Evolutionary conservation across 2,888 invertebrate species (phyloP).

Genomic region (Stegophylla sp.): DNA sequence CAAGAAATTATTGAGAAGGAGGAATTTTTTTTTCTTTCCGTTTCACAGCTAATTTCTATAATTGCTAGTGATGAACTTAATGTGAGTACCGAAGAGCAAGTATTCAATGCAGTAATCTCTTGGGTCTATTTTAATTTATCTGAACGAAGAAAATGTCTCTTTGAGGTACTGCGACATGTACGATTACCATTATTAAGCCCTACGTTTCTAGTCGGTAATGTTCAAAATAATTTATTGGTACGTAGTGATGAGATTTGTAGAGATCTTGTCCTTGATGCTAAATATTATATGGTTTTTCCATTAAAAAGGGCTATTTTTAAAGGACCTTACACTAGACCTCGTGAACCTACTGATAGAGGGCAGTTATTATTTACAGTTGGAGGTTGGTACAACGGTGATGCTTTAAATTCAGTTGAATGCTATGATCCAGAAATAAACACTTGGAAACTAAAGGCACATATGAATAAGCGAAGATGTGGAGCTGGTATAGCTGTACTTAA

Average conservation of each 20-base stretch:
- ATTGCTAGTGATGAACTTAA: constrained; percentile 98
- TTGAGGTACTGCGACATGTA: constrained; percentile 96
- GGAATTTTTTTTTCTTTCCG: constrained; percentile 93
- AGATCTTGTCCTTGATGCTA: constrained; percentile 97
- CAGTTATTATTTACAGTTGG: constrained; percentile 98
- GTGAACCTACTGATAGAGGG: constrained; percentile 92
- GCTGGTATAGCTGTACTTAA: constrained; percentile 98
- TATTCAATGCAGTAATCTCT: constrained; percentile 96
- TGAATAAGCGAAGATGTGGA: constrained; percentile 97
- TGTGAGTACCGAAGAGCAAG: constrained; percentile 96
- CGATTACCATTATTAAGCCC: constrained; percentile 93
- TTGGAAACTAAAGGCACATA: constrained; percentile 99
- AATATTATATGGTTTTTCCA: constrained; percentile 94
- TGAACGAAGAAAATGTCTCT: constrained; percentile 86
- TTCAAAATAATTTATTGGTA: constrained; percentile 92
- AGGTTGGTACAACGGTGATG: constrained; percentile 99
- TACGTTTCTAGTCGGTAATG: constrained; percentile 97
- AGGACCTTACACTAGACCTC: constrained; percentile 90
- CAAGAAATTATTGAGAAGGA: constrained; percentile 98
- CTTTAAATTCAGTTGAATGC: constrained; percentile 96
- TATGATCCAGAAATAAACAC: constrained; percentile 95
- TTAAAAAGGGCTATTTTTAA: constrained; percentile 95
- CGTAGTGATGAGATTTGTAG: constrained; percentile 95
- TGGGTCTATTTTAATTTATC: constrained; percentile 98
- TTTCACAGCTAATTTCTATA: constrained; percentile 94